Percentiles rank a stretch among this genome's conserved stretches.
These are phyloP conservation scores for Strigamia crassipes DNA, from an alignment of 2,888 invertebrate species.

Conservation along the genomic window DNA sequence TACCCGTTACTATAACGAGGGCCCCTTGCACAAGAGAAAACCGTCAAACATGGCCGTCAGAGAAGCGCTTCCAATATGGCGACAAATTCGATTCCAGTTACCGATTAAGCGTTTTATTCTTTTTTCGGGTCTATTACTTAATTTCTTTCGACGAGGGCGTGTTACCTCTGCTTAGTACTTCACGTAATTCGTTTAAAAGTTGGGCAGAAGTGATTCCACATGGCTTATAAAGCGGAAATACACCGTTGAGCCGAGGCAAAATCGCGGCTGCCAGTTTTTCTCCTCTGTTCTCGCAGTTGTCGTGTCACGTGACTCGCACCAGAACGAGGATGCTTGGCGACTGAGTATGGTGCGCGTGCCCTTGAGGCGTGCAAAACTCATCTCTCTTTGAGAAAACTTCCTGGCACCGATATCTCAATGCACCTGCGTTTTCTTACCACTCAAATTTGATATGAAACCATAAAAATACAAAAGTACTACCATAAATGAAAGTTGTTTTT, in stretches of 20 bases:
- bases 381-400: slow-evolving; percentile 3
- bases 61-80: background rate
- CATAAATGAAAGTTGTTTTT: no score
- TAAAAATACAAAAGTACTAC: background rate
- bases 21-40: background rate
- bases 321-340: slow-evolving; percentile 10
- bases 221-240: background rate
- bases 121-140: background rate
- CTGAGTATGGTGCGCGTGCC: background rate
- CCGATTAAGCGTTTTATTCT: background rate
- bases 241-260: background rate
- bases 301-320: background rate
- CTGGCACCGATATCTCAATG: background rate
- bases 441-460: background rate
- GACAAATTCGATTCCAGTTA: background rate
- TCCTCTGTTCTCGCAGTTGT: background rate
- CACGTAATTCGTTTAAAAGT: background rate
- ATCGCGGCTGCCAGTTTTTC: background rate
- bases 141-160: background rate
- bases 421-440: slow-evolving; percentile 2
- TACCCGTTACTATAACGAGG: background rate
- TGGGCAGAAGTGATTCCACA: background rate
- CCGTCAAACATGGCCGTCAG: background rate
- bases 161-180: background rate
- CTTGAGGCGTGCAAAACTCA: slow-evolving; percentile 3